Conservation (phyloP, 2,888 invertebrate genomes). For the Hemicrepidius hirtus region DNA sequence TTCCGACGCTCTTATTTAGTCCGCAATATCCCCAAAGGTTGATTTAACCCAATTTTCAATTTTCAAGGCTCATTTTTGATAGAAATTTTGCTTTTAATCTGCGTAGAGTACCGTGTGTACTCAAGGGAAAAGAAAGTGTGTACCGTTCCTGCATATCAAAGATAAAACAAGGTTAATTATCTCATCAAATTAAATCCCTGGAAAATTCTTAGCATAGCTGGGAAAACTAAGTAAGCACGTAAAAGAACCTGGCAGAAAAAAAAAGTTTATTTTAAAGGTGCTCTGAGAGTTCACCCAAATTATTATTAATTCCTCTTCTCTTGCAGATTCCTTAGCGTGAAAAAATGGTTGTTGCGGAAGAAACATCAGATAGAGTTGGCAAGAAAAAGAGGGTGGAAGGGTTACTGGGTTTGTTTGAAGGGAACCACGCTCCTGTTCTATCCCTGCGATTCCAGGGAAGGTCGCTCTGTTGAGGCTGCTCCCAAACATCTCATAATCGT, state of each 20-base stretch:
- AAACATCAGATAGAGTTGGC: slow-evolving; percentile 98
- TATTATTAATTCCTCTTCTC: slow-evolving; percentile 9
- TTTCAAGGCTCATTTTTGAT: slow-evolving; percentile 9
- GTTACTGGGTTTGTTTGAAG: slow-evolving; percentile 98
- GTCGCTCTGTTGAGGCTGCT: slow-evolving; percentile 91
- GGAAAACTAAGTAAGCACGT: background rate
- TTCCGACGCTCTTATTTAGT: too few species aligned
- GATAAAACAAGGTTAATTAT: slow-evolving; percentile 34
- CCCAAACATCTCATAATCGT: slow-evolving; percentile 97
- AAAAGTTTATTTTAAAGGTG: background rate
- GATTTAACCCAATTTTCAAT: too few species aligned
- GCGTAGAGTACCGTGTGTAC: background rate
- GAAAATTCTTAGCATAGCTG: slow-evolving; percentile 12
- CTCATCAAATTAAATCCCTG: slow-evolving; percentile 25
- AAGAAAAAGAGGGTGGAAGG: slow-evolving; percentile 97
- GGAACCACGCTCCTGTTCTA: slow-evolving; percentile 97
- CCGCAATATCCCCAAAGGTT: too few species aligned
- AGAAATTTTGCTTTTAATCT: slow-evolving; percentile 25
- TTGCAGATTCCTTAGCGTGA: slow-evolving; percentile 94
- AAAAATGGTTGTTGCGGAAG: slow-evolving; percentile 97
- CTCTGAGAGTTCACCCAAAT: background rate
- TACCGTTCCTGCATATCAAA: slow-evolving; percentile 16
- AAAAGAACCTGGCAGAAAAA: background rate
- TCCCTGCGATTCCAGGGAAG: slow-evolving; percentile 94
- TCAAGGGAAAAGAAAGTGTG: background rate